Conservation (phyloP, 2,888 invertebrate species). For the Siphlonurus alternatus region DNA sequence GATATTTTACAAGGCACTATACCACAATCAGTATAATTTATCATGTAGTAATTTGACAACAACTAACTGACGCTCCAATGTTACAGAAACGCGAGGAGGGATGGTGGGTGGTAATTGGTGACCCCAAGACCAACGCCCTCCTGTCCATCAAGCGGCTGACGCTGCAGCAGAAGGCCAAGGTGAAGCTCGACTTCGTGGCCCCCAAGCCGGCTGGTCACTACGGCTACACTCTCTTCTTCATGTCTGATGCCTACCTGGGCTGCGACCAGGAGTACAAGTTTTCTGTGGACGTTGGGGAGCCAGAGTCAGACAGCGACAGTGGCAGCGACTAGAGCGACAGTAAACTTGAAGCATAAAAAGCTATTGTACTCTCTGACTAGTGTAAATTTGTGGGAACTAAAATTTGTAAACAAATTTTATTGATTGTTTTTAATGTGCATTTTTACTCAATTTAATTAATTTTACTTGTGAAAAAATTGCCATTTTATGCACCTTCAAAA, state of each 20-base stretch:
- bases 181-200: slow-evolving; percentile 81
- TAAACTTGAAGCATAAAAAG: no score
- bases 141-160: slow-evolving; percentile 94
- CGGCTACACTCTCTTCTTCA: slow-evolving; percentile 90
- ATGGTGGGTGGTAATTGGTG: slow-evolving; percentile 98
- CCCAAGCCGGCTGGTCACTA: slow-evolving; percentile 69
- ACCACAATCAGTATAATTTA: no score
- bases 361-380: no score
- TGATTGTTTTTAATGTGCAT: no score
- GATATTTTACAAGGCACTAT: no score
- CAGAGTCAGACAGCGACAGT: slow-evolving; percentile 32
- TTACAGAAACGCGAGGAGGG: slow-evolving; percentile 75
- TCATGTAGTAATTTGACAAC: no score
- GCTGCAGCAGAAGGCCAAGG: slow-evolving; percentile 80
- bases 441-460: no score
- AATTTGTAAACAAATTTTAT: no score
- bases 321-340: slow-evolving; percentile 16
- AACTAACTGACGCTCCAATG: no score
- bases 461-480: no score
- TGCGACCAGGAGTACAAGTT: slow-evolving; percentile 99
- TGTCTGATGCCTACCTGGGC: slow-evolving; percentile 98
- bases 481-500: no score
- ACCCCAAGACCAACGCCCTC: slow-evolving; percentile 82
- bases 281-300: slow-evolving; percentile 62
- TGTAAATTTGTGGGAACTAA: no score